Base-by-base conservation (phyloP, 2,797 vertebrate genomes). In the Cirrhinus mrigala region DNA sequence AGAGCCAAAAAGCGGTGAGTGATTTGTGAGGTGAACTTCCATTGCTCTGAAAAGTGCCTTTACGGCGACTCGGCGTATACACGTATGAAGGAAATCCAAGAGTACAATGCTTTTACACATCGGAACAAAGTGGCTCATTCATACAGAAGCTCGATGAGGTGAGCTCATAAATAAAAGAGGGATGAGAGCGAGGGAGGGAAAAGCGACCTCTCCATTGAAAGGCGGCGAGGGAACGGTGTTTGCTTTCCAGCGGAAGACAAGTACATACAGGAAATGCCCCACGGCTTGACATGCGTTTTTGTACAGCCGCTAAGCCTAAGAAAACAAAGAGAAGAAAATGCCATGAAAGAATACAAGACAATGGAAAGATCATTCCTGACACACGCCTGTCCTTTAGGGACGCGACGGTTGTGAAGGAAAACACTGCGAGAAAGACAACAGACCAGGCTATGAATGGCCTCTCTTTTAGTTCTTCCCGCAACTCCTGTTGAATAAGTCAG, bases 1-100 rank as follows among this genome's bases (percentile, higher is more conserved):
- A 87, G 87, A 87, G 88, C 90, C 77, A 92, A 92, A 44, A 89
- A 83, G 83, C 88, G 81, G 4, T 86, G 87, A 87, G 87, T 89
- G 90, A 92, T 91, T 92, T 91, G 89, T 78, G 90, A 93, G 91
- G 91, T 93, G 94, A 94, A 91, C 90, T 87, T 73, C 90, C 73
- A 92, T 88, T 92, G 81, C 86, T 77, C 79, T 88, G 79, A 71
- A 85, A 78, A 84, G 52, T 71, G 40, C 79, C 44, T 64, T 69
- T 68, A 50, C 48, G 56, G 60, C 24, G 54, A 77, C 62, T 73
- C 73, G 14, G 62, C 40, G 18, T 86, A 60, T 27, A 60, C 37
- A 78, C 82, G 76, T 69, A 56, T 70, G 60, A 77, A 4, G 24
- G 83, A 44, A 83, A 90, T 89, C 81, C 83, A 58, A 76, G 88